Evolutionary conservation across 2,888 invertebrate species (phyloP).

Genomic region (Nysson spinosus): DNA sequence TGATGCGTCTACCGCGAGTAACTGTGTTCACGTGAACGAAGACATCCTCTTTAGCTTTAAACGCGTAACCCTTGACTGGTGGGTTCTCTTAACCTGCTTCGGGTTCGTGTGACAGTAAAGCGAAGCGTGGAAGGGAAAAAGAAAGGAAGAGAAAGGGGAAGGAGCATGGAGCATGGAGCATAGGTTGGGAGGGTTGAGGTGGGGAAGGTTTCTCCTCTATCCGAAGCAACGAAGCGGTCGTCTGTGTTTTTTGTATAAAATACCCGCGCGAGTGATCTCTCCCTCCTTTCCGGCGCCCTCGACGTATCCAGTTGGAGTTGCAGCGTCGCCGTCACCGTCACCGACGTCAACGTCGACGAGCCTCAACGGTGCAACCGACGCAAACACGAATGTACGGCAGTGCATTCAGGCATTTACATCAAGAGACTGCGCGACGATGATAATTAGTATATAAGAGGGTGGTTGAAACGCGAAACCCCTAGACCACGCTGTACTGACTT

Average conservation of each 20-base stretch:
- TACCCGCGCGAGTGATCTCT: conserved; percentile 40
- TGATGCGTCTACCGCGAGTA: no score
- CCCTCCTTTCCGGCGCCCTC: conserved; percentile 37
- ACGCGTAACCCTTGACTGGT: conserved; percentile 60
- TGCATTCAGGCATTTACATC: conserved; percentile 73
- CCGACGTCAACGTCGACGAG: conserved; percentile 13
- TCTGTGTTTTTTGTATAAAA: conserved; percentile 60
- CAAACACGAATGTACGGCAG: conserved; percentile 44
- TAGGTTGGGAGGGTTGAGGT: neutral
- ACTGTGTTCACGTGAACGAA: conserved; percentile 23
- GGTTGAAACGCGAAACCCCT: conserved; percentile 70
- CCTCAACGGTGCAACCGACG: conserved; percentile 15
- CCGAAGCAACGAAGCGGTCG: conserved; percentile 67
- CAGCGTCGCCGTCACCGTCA: conserved; percentile 6
- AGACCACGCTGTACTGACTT: conserved; percentile 72
- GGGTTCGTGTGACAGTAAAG: conserved; percentile 21
- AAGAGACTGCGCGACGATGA: conserved; percentile 73
- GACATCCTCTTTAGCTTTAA: conserved; percentile 66
- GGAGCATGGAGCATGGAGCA: neutral
- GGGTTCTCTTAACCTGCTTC: conserved; percentile 70
- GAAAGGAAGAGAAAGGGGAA: neutral
- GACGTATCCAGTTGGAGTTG: neutral
- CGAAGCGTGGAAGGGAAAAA: neutral
- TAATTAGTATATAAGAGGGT: conserved; percentile 74
- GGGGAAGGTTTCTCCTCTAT: conserved; percentile 49